phyloP scores from a whole-genome alignment of 1,140 invertebrate genomes.

The Hetaerina americana region DNA sequence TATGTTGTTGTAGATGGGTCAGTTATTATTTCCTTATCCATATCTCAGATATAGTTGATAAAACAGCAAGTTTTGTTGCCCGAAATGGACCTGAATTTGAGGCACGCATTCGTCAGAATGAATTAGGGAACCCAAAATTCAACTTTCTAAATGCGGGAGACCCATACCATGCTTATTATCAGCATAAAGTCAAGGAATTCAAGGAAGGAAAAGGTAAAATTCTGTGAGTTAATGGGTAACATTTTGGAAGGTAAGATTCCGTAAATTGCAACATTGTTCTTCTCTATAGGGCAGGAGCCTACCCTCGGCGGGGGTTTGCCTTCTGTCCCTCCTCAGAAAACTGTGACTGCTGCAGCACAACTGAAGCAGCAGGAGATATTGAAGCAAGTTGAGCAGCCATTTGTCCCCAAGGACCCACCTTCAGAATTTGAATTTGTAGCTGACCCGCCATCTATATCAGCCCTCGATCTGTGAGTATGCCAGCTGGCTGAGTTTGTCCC shows the following conservation, averaged over 20 bases:
- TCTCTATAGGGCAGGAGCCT: conserved; percentile 18
- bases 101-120: conserved; percentile 89
- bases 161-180: conserved; percentile 98
- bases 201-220: conserved; percentile 68
- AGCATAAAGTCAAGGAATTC: conserved; percentile 95
- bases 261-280: too few relatives aligned
- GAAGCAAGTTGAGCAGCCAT: conserved; percentile 75
- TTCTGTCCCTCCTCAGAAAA: conserved; percentile 17
- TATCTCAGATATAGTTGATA: conserved; percentile 87
- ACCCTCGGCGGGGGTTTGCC: conserved; percentile 10
- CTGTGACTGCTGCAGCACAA: conserved; percentile 58
- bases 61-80: conserved; percentile 95
- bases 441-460: conserved; percentile 98
- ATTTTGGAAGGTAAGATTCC: too few relatives aligned
- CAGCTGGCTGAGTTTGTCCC: too few relatives aligned
- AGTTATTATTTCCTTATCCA: conserved; percentile 1
- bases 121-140: conserved; percentile 94
- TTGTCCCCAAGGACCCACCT: conserved; percentile 90
- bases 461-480: conserved; percentile 74
- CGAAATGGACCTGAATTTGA: conserved; percentile 98
- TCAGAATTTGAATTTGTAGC: conserved; percentile 94
- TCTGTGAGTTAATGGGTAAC: too few relatives aligned
- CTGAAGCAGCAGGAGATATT: conserved; percentile 74
- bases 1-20: background rate
- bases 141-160: conserved; percentile 94